Evolutionary conservation across 2,797 vertebrate species (phyloP), one percentile per base, ranked within the genome.

Genomic region (Poecilia gillii): DNA sequence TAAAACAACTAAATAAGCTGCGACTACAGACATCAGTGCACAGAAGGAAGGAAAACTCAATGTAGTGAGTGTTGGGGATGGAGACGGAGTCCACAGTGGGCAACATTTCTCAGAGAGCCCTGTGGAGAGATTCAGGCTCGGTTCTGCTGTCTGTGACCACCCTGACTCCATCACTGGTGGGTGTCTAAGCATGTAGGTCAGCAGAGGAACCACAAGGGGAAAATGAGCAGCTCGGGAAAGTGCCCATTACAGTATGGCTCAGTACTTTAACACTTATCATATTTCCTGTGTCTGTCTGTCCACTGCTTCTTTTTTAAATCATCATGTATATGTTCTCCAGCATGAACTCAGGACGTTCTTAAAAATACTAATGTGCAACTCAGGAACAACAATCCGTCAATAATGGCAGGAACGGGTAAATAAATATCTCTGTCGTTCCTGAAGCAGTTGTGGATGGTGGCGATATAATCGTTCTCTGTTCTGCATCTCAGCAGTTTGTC

Each of bases 31-130:
- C 45, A 46, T 76, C 31, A 77, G 45, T 36, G 18, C 73, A 68
- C 64, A 46, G 82, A 76, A 76, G 80, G 82, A 76, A 76, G 79
- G 84, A 72, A 86, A 78, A 83, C 79, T 74, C 83, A 86, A 82
- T 80, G 70, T 78, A 81, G 77, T 72, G 77, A 77, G 62, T 57
- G 81, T 88, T 85, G 80, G 75, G 82, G 84, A 90, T 87, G 87
- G 83, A 88, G 90, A 85, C 88, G 78, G 59, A 83, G 90, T 92
- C 83, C 82, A 85, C 86, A 88, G 82, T 51, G 85, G 84, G 86
- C 74, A 51, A 87, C 90, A 90, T 93, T 94, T 93, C 91, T 91
- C 74, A 74, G 89, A 88, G 85, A 85, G 84, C 84, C 80, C 81
- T 73, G 85, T 70, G 83, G 85, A 88, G 87, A 80, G 88, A 86